phyloP scores from a whole-genome alignment of 2,888 invertebrate genomes.

The Belgica antarctica region DNA sequence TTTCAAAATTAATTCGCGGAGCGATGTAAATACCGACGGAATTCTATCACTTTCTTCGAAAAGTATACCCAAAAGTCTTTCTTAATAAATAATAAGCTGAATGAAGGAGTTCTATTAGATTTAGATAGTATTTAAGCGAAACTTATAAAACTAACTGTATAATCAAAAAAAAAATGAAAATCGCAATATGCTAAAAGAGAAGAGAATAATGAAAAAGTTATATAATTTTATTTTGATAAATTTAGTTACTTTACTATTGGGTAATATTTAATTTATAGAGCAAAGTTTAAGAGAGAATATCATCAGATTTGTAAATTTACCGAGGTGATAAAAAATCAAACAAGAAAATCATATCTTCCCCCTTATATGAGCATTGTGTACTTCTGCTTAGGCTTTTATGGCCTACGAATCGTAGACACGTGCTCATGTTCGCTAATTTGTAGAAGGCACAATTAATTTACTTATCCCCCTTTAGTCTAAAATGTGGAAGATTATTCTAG shows the following conservation, averaged over 20 bases:
- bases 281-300: too few relatives aligned
- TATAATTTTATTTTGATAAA: constrained; percentile 19
- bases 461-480: too few relatives aligned
- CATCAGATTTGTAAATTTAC: constrained; percentile 33
- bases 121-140: constrained; percentile 19
- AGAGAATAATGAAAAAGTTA: constrained; percentile 31
- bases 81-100: constrained; percentile 23
- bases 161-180: neutral
- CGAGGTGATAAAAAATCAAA: constrained; percentile 18
- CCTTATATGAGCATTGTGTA: neutral
- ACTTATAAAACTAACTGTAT: too few relatives aligned
- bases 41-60: neutral
- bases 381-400: too few relatives aligned
- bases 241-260: neutral
- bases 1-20: neutral
- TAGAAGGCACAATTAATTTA: too few relatives aligned
- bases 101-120: constrained; percentile 43
- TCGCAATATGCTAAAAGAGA: neutral
- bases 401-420: too few relatives aligned
- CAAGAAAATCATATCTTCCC: constrained; percentile 38
- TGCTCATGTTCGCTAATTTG: too few relatives aligned
- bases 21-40: neutral
- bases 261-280: too few relatives aligned
- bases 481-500: too few relatives aligned
- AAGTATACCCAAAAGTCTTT: neutral